Evolutionary conservation across 2,888 invertebrate genomes (phyloP), one percentile per base, ranked within the genome.

Genomic region (Eilema depressum): DNA sequence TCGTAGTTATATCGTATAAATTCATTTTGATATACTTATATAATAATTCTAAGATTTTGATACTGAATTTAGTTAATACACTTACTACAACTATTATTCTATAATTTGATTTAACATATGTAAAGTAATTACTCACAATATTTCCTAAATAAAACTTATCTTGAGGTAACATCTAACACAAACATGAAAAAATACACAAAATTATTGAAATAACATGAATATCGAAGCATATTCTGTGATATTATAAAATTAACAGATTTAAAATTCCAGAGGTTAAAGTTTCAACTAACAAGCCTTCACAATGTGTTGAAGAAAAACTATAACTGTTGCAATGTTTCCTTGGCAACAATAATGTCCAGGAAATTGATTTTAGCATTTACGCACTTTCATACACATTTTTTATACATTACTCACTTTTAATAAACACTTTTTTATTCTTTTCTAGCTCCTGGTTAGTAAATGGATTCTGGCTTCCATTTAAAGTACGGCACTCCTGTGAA

Each of bases 251-350:
- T 10, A 60, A 30, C 30, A 53, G 7, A 60, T 11, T 60, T 14
- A 33, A 14, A 60, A 23, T 30, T 25, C 23, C 12, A 3, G 12
- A 73, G 37, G 37, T 26, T 28, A 59, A 47, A 23, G 23, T n/a
- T 47, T 23, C 64, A 33, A 30, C 4, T 47, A 47, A 25, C 4
- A n/a, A 47, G 53, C 30, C 5, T 25, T 20, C 28, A 30, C 17
- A 66, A 74, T 84, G 82, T 85, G 83, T 83, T 82, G 84, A 83
- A 81, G 80, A 76, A 30, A 56, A 59, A 65, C 33, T 37, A 47
- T n/a, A 26, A 66, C 33, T 69, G 33, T 26, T 41, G 0, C 53
- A 59, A 30, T 37, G 30, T 61, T 23, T 11, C 33, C 23, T 23
- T 25, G 33, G 5, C 20, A 53, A 20, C n/a, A 68, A 68, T 61